These are phyloP conservation scores for Portunus trituberculatus DNA, from an alignment of 1,140 invertebrate species.

Conservation along the genomic window DNA sequence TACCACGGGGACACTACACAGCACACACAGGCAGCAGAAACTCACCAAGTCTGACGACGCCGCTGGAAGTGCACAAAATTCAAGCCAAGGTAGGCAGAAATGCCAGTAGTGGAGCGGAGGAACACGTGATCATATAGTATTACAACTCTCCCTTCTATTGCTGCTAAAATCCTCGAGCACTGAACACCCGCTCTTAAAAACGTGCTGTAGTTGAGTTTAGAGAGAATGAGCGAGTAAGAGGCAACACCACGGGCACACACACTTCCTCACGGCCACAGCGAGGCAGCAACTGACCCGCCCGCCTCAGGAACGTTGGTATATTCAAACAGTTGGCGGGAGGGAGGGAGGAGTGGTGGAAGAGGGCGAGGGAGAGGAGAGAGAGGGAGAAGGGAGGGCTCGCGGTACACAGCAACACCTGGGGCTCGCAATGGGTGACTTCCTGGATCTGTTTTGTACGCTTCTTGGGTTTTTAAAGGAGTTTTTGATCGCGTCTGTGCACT, in stretches of 20 bases:
- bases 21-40: no score
- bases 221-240: background rate
- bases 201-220: background rate
- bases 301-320: conserved; percentile 10
- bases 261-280: background rate
- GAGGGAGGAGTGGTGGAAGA: background rate
- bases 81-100: background rate
- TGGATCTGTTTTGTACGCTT: background rate
- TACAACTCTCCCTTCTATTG: background rate
- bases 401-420: background rate
- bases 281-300: background rate
- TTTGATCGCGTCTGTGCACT: no score
- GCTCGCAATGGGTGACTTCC: background rate
- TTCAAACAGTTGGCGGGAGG: conserved; percentile 18
- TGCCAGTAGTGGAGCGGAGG: no score
- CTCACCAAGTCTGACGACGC: no score
- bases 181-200: background rate
- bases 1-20: no score
- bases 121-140: background rate
- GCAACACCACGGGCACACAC: background rate
- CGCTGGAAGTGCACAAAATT: background rate
- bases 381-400: background rate
- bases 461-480: background rate
- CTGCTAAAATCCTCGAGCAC: background rate
- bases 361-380: background rate